These are phyloP conservation scores for Arge pagana DNA, from an alignment of 2,888 invertebrate species.

Conservation along the genomic window DNA sequence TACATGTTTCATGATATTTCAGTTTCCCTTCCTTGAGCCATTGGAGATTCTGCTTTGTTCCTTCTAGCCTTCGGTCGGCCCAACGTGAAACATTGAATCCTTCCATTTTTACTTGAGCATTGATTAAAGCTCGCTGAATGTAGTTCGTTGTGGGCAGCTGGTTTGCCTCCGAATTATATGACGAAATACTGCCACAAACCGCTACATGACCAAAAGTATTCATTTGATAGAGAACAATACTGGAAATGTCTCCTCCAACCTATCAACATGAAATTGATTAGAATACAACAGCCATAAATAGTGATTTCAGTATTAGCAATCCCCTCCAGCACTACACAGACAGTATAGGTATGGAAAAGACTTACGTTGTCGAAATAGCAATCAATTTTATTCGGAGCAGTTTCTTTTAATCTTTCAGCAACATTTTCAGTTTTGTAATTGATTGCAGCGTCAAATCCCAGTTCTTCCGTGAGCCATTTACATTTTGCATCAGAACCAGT, in stretches of 20 bases:
- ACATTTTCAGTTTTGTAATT: conserved; percentile 58
- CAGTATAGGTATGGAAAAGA: background rate
- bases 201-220: conserved; percentile 66
- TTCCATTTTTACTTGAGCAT: conserved; percentile 66
- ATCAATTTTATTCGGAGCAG: conserved; percentile 59
- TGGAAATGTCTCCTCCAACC: conserved; percentile 72
- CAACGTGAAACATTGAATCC: conserved; percentile 66
- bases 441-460: conserved; percentile 58
- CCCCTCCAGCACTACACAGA: too few species aligned
- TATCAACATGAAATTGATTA: conserved; percentile 44
- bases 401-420: conserved; percentile 52
- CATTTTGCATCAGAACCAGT: conserved; percentile 60
- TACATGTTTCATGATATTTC: conserved; percentile 70
- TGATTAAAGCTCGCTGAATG: conserved; percentile 63
- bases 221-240: conserved; percentile 66
- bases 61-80: conserved; percentile 66
- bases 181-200: conserved; percentile 69
- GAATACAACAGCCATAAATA: conserved; percentile 1
- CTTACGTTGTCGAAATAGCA: conserved; percentile 61
- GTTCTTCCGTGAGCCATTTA: conserved; percentile 55
- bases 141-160: conserved; percentile 60
- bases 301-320: background rate
- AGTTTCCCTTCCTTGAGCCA: conserved; percentile 73
- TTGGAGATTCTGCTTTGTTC: conserved; percentile 65
- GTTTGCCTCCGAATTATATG: conserved; percentile 64